A percentile compares a stretch with the other conserved stretches of the same genome.
These are phyloP conservation scores for Sciurus carolinensis DNA, from an alignment of 2,797 vertebrate genomes.

Conservation along the genomic window DNA sequence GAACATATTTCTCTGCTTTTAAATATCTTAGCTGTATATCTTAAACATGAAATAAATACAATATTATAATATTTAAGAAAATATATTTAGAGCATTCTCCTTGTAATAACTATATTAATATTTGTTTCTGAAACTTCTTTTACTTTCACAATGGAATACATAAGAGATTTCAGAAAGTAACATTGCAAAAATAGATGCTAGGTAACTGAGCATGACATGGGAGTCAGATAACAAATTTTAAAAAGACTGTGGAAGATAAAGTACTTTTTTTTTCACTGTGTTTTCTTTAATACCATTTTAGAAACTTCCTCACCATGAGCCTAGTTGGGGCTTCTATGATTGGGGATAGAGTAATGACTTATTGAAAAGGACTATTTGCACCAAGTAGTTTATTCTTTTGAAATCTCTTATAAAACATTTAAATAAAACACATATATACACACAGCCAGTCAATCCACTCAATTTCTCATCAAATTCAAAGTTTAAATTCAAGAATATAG, in stretches of 20 bases:
- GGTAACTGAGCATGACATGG: not conserved
- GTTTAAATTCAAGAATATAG: not conserved
- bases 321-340: not conserved
- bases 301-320: not conserved
- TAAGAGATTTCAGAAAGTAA: not conserved
- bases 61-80: not conserved
- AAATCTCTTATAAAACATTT: not conserved
- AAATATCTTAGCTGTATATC: not conserved
- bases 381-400: not conserved
- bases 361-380: not conserved
- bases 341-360: not conserved
- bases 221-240: not conserved
- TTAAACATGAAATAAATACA: not conserved
- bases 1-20: not conserved
- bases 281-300: not conserved
- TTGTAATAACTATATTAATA: not conserved
- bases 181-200: not conserved
- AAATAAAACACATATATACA: not conserved
- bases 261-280: fast-evolving
- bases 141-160: not conserved
- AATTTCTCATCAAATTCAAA: not conserved
- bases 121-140: too few relatives aligned
- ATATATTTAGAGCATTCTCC: not conserved
- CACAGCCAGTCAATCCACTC: not conserved
- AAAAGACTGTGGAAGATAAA: not conserved